Evolutionary conservation across 2,797 vertebrate species (phyloP), one percentile per base, ranked within the genome.

Genomic region (Microctenopoma lineatum): DNA sequence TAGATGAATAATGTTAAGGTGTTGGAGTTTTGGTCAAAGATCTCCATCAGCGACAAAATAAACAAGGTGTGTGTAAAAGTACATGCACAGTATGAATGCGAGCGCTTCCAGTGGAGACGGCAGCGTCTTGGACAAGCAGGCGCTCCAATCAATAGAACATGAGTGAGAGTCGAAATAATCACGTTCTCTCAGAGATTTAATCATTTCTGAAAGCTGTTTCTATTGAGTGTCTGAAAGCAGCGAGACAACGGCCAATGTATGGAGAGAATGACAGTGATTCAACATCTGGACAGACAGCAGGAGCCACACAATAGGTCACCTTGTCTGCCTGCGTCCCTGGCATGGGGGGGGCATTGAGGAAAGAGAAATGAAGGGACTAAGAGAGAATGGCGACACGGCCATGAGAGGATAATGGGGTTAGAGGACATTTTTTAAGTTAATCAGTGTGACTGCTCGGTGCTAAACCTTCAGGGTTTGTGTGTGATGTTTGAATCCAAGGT

Each of bases 201-300:
- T 85, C 61, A 58, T 54, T 66, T 73, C 3, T 76, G 71, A 77
- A 62, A 76, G 76, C 39, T 4, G 67, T 58, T 85, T 57, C 36
- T 10, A 26, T 48, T 6, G 39, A 59, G 67, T 38, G 3, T 72
- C 41, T 50, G 41, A 25, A 59, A 26, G 58, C 75, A 76, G 57
- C 1, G 1, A 73, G 46, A 87, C 70, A 80, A 83, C 65, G 69
- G 56, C 44, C 7, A 12, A 45, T 2, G 26, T 48, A 58, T 2
- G 25, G 52, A 76, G 47, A 25, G 57, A 62, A 65, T 59, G 60
- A 3, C 50, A 10, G 70, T 1, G 52, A 67, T 62, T 68, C 52
- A 75, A 85, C 84, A 87, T 85, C 77, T 81, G 82, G 64, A 77
- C 9, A 5, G 73, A 76, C 79, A 70, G 77, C 77, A 64, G 70